Conservation (phyloP, 2,888 invertebrate genomes). For the Pheosia tremula region DNA sequence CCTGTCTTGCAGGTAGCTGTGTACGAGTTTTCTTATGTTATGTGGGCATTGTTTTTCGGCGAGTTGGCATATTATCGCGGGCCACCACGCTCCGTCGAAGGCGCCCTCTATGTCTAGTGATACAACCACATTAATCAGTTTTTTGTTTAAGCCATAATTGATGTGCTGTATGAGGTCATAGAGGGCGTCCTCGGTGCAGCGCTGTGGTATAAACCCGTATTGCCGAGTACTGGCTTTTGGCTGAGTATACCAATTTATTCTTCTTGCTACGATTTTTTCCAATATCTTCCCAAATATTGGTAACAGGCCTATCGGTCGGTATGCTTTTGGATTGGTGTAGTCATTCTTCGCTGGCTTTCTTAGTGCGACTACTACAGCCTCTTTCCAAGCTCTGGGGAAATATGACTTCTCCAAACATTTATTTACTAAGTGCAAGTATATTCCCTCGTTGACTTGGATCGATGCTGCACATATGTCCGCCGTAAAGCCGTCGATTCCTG, state of each 20-base stretch:
- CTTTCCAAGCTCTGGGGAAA: slow-evolving; percentile 16
- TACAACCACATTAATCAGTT: background rate
- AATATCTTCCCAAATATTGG: slow-evolving; percentile 13
- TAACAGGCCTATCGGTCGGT: slow-evolving; percentile 15
- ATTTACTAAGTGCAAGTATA: slow-evolving; percentile 5
- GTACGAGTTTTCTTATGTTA: background rate
- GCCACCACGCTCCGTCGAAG: slow-evolving; percentile 11
- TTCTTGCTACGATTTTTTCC: slow-evolving; percentile 9
- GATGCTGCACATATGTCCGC: slow-evolving; percentile 10
- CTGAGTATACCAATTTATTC: slow-evolving; percentile 7
- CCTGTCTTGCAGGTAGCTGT: slow-evolving; percentile 4
- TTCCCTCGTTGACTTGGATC: background rate
- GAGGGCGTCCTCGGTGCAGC: background rate
- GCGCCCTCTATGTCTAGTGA: slow-evolving; percentile 10
- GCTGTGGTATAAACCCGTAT: slow-evolving; percentile 10
- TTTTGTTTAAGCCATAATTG: background rate
- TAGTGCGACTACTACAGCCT: background rate
- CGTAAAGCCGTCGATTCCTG: slow-evolving; percentile 13
- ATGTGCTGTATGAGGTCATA: background rate
- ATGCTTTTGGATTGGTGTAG: slow-evolving; percentile 6
- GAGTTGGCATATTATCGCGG: slow-evolving; percentile 3
- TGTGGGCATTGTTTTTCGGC: background rate
- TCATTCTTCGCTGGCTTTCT: slow-evolving; percentile 13
- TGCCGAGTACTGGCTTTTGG: slow-evolving; percentile 4
- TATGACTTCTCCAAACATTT: background rate